Percentiles rank a stretch among this genome's conserved stretches.
Conservation (phyloP, 92 coral and sea anemone species). For the Palythoa caribaeorum region DNA sequence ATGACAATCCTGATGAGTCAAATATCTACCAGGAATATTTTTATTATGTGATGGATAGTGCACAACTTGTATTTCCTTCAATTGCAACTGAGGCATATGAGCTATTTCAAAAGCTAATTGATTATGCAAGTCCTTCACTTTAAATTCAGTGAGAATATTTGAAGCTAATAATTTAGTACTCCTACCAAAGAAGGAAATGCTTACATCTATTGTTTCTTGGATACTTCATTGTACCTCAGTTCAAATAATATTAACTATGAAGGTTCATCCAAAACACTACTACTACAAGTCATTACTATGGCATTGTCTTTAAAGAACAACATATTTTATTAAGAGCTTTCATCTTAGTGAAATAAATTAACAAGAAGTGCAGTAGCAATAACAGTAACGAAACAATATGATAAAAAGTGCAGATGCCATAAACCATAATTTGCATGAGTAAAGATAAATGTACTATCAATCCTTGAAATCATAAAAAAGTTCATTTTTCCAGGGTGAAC, state of each 20-base stretch:
- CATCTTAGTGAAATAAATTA: no score
- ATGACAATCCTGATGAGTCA: no score
- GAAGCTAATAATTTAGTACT: constrained; percentile 38
- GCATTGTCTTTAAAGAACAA: constrained; percentile 27
- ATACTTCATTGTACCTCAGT: constrained; percentile 39
- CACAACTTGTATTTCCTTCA: constrained; percentile 20
- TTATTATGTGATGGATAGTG: constrained; percentile 29
- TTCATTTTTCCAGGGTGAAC: background rate
- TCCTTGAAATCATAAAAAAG: constrained; percentile 5
- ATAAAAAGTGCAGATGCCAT: background rate
- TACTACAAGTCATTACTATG: constrained; percentile 21
- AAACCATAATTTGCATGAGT: background rate
- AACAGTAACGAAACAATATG: no score
- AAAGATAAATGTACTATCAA: background rate
- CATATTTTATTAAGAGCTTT: background rate
- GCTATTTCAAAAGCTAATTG: constrained; percentile 27
- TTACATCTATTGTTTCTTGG: constrained; percentile 39
- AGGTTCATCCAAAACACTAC: constrained; percentile 40
- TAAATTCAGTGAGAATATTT: constrained; percentile 2
- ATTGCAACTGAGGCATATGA: constrained; percentile 26
- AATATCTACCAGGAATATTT: no score
- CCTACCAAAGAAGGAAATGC: constrained; percentile 10
- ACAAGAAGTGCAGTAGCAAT: no score
- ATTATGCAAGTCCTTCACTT: constrained; percentile 40
- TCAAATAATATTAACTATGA: constrained; percentile 35